Percentiles rank a stretch among this genome's conserved stretches.
Evolutionary conservation across 37 sponge, comb jelly and placozoan species (phyloP).

Genomic region (Beroe ovata): DNA sequence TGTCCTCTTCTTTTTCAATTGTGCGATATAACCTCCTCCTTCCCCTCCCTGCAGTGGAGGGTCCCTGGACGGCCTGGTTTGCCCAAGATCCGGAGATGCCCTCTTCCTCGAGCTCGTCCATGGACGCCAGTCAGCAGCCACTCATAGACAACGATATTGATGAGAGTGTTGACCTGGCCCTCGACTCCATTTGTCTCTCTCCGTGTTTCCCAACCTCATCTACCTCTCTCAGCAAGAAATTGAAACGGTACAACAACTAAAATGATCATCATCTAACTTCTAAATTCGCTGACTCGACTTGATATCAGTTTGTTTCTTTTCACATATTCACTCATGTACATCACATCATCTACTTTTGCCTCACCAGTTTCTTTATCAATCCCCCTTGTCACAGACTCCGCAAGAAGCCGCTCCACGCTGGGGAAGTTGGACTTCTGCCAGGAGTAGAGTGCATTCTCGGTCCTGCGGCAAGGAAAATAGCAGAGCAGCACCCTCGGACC

Average conservation of each 20-base stretch:
- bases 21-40: neutral
- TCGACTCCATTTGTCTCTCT: constrained; percentile 57
- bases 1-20: neutral
- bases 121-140: too few species aligned
- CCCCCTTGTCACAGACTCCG: too few species aligned
- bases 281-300: too few species aligned
- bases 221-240: constrained; percentile 2
- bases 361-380: too few species aligned
- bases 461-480: neutral
- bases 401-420: constrained; percentile 60
- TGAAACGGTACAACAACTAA: constrained; percentile 34
- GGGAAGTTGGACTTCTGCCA: constrained; percentile 39
- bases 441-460: constrained; percentile 33
- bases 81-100: neutral
- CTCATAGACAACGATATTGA: neutral
- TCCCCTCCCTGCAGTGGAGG: constrained; percentile 16
- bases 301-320: neutral
- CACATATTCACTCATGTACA: neutral
- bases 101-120: neutral
- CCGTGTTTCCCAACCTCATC: constrained; percentile 51
- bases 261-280: too few species aligned
- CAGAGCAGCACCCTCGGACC: constrained; percentile 40
- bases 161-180: constrained; percentile 21
- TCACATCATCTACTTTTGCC: neutral
- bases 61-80: constrained; percentile 14